Evolutionary conservation across 2,797 vertebrate species (phyloP).

Genomic region (Neoniphon sammara): DNA sequence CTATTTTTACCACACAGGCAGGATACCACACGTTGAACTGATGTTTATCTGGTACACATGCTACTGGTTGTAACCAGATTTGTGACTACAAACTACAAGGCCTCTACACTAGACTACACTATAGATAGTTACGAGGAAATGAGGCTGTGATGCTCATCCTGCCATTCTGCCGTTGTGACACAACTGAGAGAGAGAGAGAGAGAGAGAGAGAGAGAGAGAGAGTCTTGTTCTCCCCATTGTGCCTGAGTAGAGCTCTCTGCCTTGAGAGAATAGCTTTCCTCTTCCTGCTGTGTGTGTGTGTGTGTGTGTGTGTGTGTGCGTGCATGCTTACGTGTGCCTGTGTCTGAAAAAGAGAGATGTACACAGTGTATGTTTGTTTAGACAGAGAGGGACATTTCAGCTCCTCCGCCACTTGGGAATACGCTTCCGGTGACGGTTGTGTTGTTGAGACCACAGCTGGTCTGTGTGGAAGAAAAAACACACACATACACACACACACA

Average conservation of each 20-base stretch:
- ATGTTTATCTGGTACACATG: too few relatives aligned
- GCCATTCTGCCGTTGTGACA: neutral
- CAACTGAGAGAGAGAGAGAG: too few relatives aligned
- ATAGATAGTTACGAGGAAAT: neutral
- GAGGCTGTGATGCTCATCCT: neutral
- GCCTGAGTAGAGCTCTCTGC: too few relatives aligned
- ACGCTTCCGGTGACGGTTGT: slow-evolving; percentile 9
- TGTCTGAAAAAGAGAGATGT: too few relatives aligned
- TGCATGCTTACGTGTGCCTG: too few relatives aligned
- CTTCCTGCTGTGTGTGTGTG: neutral
- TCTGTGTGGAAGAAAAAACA: neutral
- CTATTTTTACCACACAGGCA: too few relatives aligned
- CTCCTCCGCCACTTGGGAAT: neutral
- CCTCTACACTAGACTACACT: too few relatives aligned
- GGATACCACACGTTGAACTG: too few relatives aligned
- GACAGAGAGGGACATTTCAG: neutral
- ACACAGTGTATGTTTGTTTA: too few relatives aligned
- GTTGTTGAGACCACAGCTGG: slow-evolving; percentile 5
- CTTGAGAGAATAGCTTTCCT: neutral
- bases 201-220: too few relatives aligned
- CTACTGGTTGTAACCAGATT: too few relatives aligned
- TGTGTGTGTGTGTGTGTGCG: too few relatives aligned
- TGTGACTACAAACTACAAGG: neutral
- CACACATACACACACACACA: slow-evolving; percentile 1
- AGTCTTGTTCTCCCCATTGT: neutral